Conservation (phyloP, 2,888 invertebrate genomes). For the Dromius quadrimaculatus region DNA sequence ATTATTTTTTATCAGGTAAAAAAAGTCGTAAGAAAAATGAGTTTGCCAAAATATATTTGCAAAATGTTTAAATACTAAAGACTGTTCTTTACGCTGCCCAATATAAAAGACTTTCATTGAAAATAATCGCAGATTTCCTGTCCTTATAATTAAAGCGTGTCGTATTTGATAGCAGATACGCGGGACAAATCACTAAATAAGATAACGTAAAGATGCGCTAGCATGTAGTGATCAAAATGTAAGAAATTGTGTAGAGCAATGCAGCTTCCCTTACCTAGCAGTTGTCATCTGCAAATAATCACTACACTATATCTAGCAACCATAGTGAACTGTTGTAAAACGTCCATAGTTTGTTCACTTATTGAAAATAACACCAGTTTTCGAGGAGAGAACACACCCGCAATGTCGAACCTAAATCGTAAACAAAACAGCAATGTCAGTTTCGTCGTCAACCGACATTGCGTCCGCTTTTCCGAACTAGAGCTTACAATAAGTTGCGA, state of each 20-base stretch:
- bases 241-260: neutral
- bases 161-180: slow-evolving; percentile 48
- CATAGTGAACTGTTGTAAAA: slow-evolving; percentile 42
- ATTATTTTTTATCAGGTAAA: no score
- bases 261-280: slow-evolving; percentile 37
- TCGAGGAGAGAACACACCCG: neutral
- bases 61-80: no score
- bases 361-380: slow-evolving; percentile 18
- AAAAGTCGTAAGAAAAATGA: no score
- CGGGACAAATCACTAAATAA: slow-evolving; percentile 45
- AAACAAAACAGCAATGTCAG: neutral
- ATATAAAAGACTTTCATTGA: slow-evolving; percentile 59
- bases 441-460: slow-evolving; percentile 7
- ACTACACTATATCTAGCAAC: slow-evolving; percentile 22
- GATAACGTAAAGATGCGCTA: neutral
- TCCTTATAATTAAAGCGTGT: slow-evolving; percentile 53
- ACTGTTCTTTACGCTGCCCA: slow-evolving; percentile 38
- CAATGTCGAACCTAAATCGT: neutral
- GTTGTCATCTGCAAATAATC: slow-evolving; percentile 45
- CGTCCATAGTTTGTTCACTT: slow-evolving; percentile 33
- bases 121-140: slow-evolving; percentile 64
- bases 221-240: neutral
- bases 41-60: no score
- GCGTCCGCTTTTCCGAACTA: neutral
- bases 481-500: no score